Conservation (phyloP, 2,797 vertebrate genomes). For the Mus spretus region DNA sequence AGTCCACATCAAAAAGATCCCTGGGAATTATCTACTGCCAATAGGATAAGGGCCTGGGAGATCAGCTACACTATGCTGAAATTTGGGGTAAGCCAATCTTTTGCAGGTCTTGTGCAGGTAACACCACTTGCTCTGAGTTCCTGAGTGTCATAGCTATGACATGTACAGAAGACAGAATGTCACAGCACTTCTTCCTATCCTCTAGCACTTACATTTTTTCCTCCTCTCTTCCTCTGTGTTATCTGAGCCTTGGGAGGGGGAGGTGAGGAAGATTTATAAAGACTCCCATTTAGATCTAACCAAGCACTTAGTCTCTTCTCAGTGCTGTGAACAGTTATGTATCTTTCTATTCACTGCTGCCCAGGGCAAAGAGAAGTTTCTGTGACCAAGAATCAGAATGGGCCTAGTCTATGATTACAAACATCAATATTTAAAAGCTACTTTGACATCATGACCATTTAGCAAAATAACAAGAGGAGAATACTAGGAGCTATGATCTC, state of each 20-base stretch:
- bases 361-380: neutral
- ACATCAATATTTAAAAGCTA: neutral
- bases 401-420: neutral
- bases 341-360: neutral
- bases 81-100: neutral
- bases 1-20: neutral
- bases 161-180: neutral
- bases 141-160: no score
- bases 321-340: neutral
- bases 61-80: no score
- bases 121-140: neutral
- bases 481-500: neutral
- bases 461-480: neutral
- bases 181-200: neutral
- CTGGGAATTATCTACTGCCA: neutral
- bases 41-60: neutral
- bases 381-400: neutral
- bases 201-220: neutral
- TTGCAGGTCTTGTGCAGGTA: neutral
- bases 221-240: neutral
- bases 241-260: no score
- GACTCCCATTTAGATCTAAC: neutral
- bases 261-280: neutral
- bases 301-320: neutral
- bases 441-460: neutral